These are phyloP conservation scores for Lepidurus packardi DNA, from an alignment of 1,140 invertebrate genomes.

Conservation along the genomic window DNA sequence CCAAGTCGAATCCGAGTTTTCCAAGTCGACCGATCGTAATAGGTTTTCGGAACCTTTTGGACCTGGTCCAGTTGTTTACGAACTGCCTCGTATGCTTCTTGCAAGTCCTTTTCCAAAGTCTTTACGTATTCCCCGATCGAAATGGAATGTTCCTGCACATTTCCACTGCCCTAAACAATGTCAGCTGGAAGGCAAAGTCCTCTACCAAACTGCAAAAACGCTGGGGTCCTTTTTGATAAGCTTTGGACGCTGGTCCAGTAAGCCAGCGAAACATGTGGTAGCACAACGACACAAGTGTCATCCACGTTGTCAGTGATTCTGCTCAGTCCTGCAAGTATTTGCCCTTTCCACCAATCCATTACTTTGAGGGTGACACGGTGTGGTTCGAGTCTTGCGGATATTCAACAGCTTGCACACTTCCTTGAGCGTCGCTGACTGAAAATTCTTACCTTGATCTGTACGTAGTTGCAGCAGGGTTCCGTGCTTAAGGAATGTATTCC, in stretches of 20 bases:
- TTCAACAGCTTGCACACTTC: not conserved
- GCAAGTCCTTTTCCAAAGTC: not conserved
- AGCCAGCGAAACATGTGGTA: not conserved
- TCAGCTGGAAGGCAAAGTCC: conserved; percentile 35
- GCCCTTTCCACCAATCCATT: too few relatives aligned
- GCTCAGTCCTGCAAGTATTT: too few relatives aligned
- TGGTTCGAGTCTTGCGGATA: not conserved
- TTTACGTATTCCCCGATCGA: not conserved
- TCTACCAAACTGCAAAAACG: conserved; percentile 36
- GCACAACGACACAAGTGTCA: not conserved
- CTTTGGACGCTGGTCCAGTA: not conserved
- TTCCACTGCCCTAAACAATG: not conserved
- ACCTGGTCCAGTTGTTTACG: not conserved
- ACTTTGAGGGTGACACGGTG: not conserved
- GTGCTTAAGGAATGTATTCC: conserved; percentile 41
- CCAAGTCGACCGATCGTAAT: not conserved
- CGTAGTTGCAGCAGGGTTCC: conserved; percentile 42
- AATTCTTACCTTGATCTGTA: conserved; percentile 11
- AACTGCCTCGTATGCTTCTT: not conserved
- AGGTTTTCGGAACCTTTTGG: not conserved
- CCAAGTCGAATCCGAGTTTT: not conserved
- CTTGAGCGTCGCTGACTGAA: not conserved
- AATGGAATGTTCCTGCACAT: not conserved
- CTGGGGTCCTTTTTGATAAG: conserved; percentile 24
- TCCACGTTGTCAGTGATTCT: not conserved